phyloP scores from a whole-genome alignment of 2,113 vertebrate species.

The Clarias batrachus region DNA sequence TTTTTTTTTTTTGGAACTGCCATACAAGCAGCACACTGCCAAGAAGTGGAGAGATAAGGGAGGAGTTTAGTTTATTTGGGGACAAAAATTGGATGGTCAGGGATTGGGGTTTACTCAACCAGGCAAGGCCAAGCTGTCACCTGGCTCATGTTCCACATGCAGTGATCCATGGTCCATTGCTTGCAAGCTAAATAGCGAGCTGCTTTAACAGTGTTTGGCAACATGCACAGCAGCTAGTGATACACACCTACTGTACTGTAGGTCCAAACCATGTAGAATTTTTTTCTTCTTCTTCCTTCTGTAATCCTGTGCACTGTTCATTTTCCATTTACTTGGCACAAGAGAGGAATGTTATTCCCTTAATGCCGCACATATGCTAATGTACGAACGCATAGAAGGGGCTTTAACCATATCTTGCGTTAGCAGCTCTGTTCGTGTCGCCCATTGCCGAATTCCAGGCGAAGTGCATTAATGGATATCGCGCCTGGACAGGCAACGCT shows the following conservation, averaged over 20 bases:
- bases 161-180: constrained; percentile 54
- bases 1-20: constrained; percentile 9
- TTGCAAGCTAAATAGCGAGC: constrained; percentile 33
- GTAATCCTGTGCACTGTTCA: background rate
- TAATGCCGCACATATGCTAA: constrained; percentile 16
- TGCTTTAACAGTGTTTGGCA: constrained; percentile 28
- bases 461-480: constrained; percentile 4
- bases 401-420: constrained; percentile 2
- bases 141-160: constrained; percentile 65
- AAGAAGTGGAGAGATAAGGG: constrained; percentile 5
- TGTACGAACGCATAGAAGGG: background rate
- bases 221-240: constrained; percentile 3
- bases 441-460: background rate
- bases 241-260: constrained; percentile 4
- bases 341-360: background rate
- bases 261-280: constrained; percentile 2
- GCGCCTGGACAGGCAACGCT: background rate
- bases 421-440: background rate
- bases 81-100: constrained; percentile 66
- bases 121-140: constrained; percentile 73
- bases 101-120: constrained; percentile 66
- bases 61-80: constrained; percentile 19
- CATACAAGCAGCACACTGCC: background rate
- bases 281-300: constrained; percentile 10
- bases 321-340: background rate